Evolutionary conservation across 2,797 vertebrate genomes (phyloP), one percentile per base, ranked within the genome.

Genomic region (Sebastes cheni): DNA sequence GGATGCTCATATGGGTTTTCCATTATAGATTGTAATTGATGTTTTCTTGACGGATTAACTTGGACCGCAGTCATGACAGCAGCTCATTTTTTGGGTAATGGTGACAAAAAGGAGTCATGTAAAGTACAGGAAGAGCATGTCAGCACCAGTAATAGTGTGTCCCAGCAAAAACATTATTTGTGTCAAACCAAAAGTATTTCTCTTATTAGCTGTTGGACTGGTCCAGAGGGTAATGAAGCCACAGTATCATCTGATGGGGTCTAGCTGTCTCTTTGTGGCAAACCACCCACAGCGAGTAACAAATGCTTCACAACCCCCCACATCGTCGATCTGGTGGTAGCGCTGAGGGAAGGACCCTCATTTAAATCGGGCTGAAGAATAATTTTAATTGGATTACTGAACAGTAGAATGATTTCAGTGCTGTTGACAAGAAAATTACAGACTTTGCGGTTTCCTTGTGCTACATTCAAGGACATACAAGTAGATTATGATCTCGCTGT

Each of bases 21-120:
- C 93, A 96, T 97, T 97, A 96, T 92, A 91, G 90, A 90, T 92
- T 75, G 77, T 96, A 96, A 97, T 96, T 97, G 95, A 97, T 96
- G 92, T 95, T 93, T 96, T 92, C 80, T 92, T 94, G 91, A 94
- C 95, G 94, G 93, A 95, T 93, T 88, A 93, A 93, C 89, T 90
- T 77, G 85, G 90, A 91, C 84, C 89, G 27, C 65, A 92, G 85
- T 91, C 88, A 55, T 87, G 83, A 91, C 84, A 84, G 91, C 86
- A 91, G 86, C 83, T 84, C 22, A 89, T 91, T 91, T 90, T 29
- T 65, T 30, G 79, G 76, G 64, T 25, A 79, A 54, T 78, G 66
- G 82, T 71, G 79, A 86, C 78, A 86, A 87, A 88, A 81, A 82
- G 67, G 14, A 75, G 69, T 14, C 6, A 34, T 81, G 68, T 75